phyloP scores from a whole-genome alignment of 37 sponge, comb jelly and placozoan genomes.

The Ephydatia muelleri region DNA sequence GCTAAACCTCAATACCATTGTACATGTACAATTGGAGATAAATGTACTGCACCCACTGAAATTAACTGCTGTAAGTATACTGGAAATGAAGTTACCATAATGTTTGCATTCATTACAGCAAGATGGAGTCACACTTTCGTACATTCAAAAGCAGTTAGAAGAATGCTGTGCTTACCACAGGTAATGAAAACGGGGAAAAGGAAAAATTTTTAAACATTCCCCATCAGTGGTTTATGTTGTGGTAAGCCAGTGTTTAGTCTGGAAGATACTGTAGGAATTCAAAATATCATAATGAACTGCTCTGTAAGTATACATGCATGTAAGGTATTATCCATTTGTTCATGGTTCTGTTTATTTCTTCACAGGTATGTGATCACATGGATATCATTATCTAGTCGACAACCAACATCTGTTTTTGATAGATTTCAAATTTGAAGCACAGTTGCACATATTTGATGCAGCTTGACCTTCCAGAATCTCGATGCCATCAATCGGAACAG shows the following conservation, averaged over 20 bases:
- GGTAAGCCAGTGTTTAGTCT: constrained; percentile 54
- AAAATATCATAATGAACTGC: constrained; percentile 78
- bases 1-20: too few species aligned
- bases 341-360: background rate
- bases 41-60: too few species aligned
- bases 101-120: constrained; percentile 15
- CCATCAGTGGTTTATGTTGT: constrained; percentile 6
- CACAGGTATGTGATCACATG: constrained; percentile 53
- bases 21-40: too few species aligned
- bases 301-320: constrained; percentile 8
- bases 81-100: background rate
- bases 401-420: background rate
- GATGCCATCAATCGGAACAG: background rate
- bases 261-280: constrained; percentile 51
- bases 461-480: background rate
- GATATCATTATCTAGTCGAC: constrained; percentile 38
- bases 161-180: constrained; percentile 50
- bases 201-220: background rate
- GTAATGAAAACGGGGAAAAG: constrained; percentile 14
- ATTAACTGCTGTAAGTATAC: too few species aligned
- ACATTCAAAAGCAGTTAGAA: constrained; percentile 53
- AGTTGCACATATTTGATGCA: background rate
- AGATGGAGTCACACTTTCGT: constrained; percentile 67
- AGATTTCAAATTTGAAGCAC: background rate
- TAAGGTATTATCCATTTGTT: background rate